Conservation (phyloP, 2,113 vertebrate species). For the Upupa epops region DNA sequence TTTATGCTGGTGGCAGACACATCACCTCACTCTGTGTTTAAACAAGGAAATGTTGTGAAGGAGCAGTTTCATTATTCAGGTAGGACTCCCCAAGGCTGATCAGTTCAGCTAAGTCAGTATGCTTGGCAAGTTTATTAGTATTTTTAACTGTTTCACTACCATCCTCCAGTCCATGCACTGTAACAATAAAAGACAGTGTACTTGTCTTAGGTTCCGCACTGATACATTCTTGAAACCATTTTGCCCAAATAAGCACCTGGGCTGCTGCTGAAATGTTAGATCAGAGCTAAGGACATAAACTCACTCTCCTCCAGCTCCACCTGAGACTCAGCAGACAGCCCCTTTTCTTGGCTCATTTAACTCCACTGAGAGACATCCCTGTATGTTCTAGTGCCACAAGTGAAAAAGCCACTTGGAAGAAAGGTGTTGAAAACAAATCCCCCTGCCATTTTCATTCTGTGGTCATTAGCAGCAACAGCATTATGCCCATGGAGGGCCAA, state of each 20-base stretch:
- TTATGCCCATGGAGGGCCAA: background rate
- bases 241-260: background rate
- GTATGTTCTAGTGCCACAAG: background rate
- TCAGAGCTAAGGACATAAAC: background rate
- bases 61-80: background rate
- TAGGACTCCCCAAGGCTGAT: background rate
- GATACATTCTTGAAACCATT: background rate
- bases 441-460: slow-evolving; percentile 25
- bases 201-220: background rate
- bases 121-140: background rate
- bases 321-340: background rate
- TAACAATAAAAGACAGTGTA: background rate
- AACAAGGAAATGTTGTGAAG: background rate
- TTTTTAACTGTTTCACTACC: background rate
- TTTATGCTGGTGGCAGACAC: background rate
- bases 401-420: slow-evolving; percentile 21
- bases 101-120: background rate
- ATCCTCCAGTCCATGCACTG: background rate
- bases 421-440: slow-evolving; percentile 46
- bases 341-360: background rate
- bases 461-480: background rate
- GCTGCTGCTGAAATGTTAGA: background rate
- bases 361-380: background rate
- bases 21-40: background rate
- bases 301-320: background rate